Conservation (phyloP, 2,797 vertebrate genomes). For the Pseudochirops cupreus region DNA sequence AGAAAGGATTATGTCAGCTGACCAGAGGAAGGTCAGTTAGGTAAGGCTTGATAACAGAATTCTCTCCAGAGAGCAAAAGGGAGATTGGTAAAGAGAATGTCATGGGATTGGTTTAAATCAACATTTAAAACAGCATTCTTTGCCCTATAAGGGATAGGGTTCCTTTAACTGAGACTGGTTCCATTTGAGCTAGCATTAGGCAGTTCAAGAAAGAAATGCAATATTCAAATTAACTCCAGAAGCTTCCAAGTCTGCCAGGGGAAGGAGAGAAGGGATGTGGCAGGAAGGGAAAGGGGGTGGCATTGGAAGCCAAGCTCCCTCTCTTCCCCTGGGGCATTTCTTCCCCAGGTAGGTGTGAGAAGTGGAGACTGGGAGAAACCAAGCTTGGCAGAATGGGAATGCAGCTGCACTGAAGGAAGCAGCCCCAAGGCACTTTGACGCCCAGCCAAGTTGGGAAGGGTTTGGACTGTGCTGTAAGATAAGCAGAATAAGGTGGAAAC, state of each 20-base stretch:
- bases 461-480: neutral
- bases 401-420: neutral
- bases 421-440: neutral
- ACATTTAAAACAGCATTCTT: neutral
- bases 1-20: neutral
- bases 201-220: neutral
- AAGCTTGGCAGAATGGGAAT: neutral
- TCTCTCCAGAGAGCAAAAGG: neutral
- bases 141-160: neutral
- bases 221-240: neutral
- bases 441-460: neutral
- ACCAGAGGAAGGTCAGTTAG: neutral
- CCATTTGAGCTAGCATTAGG: neutral
- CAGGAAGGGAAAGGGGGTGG: neutral
- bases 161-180: neutral
- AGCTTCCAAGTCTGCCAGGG: neutral
- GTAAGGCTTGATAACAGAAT: neutral
- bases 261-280: conserved; percentile 13
- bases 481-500: neutral
- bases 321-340: neutral
- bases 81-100: neutral
- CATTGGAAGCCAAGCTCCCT: neutral
- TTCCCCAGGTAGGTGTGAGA: neutral
- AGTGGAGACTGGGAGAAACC: neutral
- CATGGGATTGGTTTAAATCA: neutral